Evolutionary conservation across 2,113 vertebrate species (phyloP).

Genomic region (Amphilophus citrinellus): DNA sequence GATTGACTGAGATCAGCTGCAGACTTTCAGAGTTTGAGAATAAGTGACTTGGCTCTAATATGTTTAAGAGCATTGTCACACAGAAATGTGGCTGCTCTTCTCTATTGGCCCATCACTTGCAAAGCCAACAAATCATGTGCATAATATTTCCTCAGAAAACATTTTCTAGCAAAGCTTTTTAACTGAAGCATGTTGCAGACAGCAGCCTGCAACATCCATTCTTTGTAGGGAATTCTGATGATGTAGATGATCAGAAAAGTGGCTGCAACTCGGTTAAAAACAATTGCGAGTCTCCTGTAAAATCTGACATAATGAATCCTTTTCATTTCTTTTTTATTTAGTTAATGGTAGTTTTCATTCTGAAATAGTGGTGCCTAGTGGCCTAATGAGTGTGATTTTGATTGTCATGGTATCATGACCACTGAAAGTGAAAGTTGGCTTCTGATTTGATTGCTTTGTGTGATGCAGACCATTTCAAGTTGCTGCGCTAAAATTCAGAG

Average conservation of each 20-base stretch:
- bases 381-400: background rate
- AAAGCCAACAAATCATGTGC: background rate
- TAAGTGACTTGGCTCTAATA: no score
- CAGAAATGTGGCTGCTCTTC: background rate
- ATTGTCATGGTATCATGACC: background rate
- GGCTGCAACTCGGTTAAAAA: background rate
- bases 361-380: background rate
- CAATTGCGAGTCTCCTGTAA: no score
- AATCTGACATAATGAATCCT: fast-evolving
- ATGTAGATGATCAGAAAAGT: background rate
- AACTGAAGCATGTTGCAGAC: background rate
- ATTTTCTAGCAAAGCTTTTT: background rate
- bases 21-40: no score
- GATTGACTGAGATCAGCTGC: no score
- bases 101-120: no score
- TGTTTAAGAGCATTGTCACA: no score
- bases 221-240: background rate
- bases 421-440: no score
- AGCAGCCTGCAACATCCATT: background rate
- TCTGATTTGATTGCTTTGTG: no score
- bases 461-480: no score
- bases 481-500: no score
- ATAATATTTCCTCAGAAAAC: background rate
- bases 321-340: background rate
- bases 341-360: background rate